These are phyloP conservation scores for Limnephilus rhombicus DNA, from an alignment of 2,888 invertebrate genomes.

Conservation along the genomic window DNA sequence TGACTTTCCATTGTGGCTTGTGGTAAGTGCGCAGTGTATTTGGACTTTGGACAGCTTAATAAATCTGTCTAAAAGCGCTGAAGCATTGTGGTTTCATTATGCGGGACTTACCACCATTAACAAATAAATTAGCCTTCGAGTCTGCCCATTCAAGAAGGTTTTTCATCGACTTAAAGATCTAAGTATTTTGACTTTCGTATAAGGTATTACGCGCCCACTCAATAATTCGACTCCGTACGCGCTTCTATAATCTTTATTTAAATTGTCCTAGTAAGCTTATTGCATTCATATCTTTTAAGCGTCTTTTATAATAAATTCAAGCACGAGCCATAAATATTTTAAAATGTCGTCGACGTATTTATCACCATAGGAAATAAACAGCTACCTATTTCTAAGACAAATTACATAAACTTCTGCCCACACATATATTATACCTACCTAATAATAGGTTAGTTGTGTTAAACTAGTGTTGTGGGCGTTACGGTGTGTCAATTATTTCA, in stretches of 20 bases:
- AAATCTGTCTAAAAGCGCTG: constrained; percentile 37
- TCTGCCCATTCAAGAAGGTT: constrained; percentile 1
- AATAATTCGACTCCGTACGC: background rate
- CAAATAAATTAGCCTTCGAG: constrained; percentile 39
- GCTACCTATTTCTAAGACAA: background rate
- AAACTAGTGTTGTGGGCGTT: no score
- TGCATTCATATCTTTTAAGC: background rate
- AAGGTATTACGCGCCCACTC: background rate
- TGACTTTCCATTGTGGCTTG: constrained; percentile 4
- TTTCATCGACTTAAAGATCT: constrained; percentile 1
- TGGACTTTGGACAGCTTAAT: constrained; percentile 41
- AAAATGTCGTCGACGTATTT: background rate
- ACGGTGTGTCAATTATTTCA: no score
- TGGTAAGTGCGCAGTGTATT: background rate
- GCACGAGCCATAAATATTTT: background rate
- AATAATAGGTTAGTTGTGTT: no score
- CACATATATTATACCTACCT: background rate
- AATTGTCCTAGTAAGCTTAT: background rate
- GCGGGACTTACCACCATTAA: constrained; percentile 43
- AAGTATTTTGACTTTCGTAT: constrained; percentile 5
- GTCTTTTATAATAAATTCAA: background rate
- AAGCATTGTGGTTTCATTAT: constrained; percentile 46
- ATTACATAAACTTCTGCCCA: background rate
- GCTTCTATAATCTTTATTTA: background rate
- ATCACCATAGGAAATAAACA: background rate